Evolutionary conservation across 2,888 invertebrate species (phyloP).

Genomic region (Caenorhabditis sp.): DNA sequence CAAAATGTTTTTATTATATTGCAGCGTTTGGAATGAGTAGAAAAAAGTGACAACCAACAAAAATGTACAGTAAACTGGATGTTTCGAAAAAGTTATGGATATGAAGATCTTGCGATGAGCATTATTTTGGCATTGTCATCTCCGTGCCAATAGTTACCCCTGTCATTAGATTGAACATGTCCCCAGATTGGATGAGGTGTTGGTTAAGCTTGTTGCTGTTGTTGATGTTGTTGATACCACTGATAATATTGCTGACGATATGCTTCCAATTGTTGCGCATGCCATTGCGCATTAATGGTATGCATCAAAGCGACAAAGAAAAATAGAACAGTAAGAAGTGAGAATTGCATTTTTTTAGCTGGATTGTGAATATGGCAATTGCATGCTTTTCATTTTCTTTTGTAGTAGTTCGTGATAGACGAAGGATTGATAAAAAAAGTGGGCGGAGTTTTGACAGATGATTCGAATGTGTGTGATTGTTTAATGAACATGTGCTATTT

Average conservation of each 20-base stretch:
- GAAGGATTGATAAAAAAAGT: not conserved
- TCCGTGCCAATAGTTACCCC: conserved; percentile 20
- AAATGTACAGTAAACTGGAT: too few species aligned
- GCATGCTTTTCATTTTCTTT: not conserved
- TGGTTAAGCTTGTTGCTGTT: conserved; percentile 15
- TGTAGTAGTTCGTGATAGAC: not conserved
- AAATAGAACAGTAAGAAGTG: not conserved
- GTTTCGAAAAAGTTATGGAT: too few species aligned
- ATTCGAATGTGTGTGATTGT: too few species aligned
- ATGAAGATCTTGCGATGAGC: conserved; percentile 10
- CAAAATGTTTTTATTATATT: too few species aligned
- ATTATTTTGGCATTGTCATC: conserved; percentile 11
- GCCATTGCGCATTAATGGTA: not conserved
- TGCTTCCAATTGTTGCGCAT: conserved; percentile 23
- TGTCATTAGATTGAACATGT: conserved; percentile 13
- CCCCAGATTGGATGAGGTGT: conserved; percentile 8
- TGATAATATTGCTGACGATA: conserved; percentile 35
- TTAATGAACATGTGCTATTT: too few species aligned
- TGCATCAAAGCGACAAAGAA: not conserved
- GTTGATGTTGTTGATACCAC: conserved; percentile 15
- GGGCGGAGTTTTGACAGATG: too few species aligned
- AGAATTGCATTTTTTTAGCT: not conserved
- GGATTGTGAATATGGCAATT: not conserved
- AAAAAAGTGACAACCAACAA: too few species aligned
- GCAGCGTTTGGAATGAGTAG: too few species aligned